Percentiles rank a stretch among this genome's conserved stretches.
Evolutionary conservation across 2,888 invertebrate species (phyloP).

Genomic region (Candidula unifasciata): DNA sequence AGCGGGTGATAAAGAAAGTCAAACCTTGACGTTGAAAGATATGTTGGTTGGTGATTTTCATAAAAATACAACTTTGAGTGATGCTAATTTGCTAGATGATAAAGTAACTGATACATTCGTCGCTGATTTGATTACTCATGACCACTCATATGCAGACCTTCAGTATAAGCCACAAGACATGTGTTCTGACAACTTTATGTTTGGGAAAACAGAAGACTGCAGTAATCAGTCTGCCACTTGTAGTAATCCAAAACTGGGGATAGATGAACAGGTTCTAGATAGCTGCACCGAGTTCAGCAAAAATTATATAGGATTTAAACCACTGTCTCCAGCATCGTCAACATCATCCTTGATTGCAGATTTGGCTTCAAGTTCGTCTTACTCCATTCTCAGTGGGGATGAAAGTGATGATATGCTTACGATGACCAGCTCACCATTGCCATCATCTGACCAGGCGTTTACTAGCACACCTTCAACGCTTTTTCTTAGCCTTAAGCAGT

Average conservation of each 20-base stretch:
- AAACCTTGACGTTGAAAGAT: neutral
- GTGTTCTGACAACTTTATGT: constrained; percentile 45
- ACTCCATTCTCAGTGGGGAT: neutral
- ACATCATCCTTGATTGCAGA: constrained; percentile 29
- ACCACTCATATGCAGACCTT: constrained; percentile 43
- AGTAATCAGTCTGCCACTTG: constrained; percentile 54
- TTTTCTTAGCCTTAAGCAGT: no score
- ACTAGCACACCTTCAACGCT: constrained; percentile 18
- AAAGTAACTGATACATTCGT: neutral
- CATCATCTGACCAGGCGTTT: neutral
- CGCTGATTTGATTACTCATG: constrained; percentile 2
- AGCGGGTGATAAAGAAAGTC: neutral
- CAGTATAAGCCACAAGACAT: constrained; percentile 34
- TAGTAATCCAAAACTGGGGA: constrained; percentile 51
- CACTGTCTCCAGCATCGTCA: constrained; percentile 36
- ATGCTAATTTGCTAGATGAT: neutral
- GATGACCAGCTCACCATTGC: constrained; percentile 1
- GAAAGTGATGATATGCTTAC: constrained; percentile 11
- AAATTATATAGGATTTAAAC: constrained; percentile 22
- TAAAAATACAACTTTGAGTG: neutral
- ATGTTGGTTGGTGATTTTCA: neutral
- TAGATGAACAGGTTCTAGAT: constrained; percentile 38
- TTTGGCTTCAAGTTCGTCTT: constrained; percentile 15
- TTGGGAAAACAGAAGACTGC: constrained; percentile 55
- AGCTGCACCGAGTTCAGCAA: constrained; percentile 31